Evolutionary conservation across 2,113 vertebrate species (phyloP).

Genomic region (Psilopogon haemacephalus): DNA sequence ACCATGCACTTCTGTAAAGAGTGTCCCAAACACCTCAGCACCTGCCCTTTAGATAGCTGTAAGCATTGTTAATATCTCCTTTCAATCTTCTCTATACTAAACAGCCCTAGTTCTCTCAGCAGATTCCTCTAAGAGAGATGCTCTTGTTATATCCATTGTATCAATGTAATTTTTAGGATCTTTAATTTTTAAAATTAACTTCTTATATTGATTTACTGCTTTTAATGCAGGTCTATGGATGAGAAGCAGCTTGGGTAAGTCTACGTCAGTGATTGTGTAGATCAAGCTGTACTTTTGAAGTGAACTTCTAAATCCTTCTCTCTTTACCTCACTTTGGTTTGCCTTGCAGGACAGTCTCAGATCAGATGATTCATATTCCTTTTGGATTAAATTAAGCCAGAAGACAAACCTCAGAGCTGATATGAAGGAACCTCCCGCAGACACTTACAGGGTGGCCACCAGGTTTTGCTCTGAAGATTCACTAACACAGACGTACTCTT

Average conservation of each 20-base stretch:
- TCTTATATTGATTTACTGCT: background rate
- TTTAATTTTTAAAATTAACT: background rate
- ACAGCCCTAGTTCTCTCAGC: too few relatives aligned
- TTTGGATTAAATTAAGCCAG: background rate
- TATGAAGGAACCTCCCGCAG: background rate
- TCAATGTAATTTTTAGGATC: background rate
- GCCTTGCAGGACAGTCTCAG: background rate
- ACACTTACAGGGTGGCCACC: background rate
- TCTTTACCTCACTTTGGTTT: background rate
- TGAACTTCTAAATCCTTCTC: background rate
- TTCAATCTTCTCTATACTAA: too few relatives aligned
- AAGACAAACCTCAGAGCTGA: background rate
- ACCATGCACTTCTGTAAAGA: too few relatives aligned
- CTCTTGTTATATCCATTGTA: background rate
- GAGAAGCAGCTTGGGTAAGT: background rate
- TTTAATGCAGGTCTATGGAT: background rate
- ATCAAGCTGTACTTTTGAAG: background rate
- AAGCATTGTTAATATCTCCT: too few relatives aligned
- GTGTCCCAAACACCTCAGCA: too few relatives aligned
- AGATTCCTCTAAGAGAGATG: too few relatives aligned
- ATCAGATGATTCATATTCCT: background rate
- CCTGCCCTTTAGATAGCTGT: too few relatives aligned
- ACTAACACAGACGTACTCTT: background rate
- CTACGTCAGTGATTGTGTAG: background rate
- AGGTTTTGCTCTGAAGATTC: background rate